Percentiles rank a stretch among this genome's conserved stretches.
Evolutionary conservation across 2,797 vertebrate genomes (phyloP).

Genomic region (Scomberomorus guttatus): DNA sequence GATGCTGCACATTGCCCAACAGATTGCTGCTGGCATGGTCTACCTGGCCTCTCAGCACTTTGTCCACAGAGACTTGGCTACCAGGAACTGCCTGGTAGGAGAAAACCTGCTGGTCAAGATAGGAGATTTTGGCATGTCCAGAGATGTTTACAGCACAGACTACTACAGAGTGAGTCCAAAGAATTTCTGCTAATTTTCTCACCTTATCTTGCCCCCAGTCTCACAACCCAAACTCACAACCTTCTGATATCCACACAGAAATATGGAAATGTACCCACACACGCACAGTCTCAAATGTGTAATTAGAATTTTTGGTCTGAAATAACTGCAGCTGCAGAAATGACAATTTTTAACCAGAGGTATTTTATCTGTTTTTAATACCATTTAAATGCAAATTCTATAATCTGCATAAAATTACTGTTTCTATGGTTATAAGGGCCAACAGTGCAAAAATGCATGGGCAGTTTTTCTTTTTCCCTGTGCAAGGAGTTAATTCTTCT

Average conservation of each 20-base stretch:
- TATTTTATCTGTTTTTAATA: slow-evolving; percentile 72
- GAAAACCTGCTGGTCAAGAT: slow-evolving; percentile 99
- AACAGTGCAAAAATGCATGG: slow-evolving; percentile 58
- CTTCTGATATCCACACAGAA: slow-evolving; percentile 28
- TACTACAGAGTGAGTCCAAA: slow-evolving; percentile 94
- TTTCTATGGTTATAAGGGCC: slow-evolving; percentile 68
- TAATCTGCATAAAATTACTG: slow-evolving; percentile 70
- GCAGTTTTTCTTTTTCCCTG: slow-evolving; percentile 27
- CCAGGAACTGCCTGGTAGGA: slow-evolving; percentile 97
- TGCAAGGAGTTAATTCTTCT: slow-evolving; percentile 35
- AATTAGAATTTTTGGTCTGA: slow-evolving; percentile 58
- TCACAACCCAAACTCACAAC: neutral
- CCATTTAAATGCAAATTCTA: slow-evolving; percentile 79
- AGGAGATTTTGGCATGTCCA: slow-evolving; percentile 99
- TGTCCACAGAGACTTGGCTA: slow-evolving; percentile 98
- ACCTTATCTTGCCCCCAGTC: neutral
- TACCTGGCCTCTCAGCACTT: slow-evolving; percentile 99
- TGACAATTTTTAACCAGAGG: slow-evolving; percentile 52
- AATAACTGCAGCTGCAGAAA: slow-evolving; percentile 59
- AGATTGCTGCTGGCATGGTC: slow-evolving; percentile 99
- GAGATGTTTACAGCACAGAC: slow-evolving; percentile 99
- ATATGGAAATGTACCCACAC: slow-evolving; percentile 53
- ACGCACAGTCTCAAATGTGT: slow-evolving; percentile 39
- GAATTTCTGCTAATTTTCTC: slow-evolving; percentile 25
- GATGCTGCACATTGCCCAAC: slow-evolving; percentile 99